Conservation (phyloP, 2,888 invertebrate genomes). For the Atethmia centrago region DNA sequence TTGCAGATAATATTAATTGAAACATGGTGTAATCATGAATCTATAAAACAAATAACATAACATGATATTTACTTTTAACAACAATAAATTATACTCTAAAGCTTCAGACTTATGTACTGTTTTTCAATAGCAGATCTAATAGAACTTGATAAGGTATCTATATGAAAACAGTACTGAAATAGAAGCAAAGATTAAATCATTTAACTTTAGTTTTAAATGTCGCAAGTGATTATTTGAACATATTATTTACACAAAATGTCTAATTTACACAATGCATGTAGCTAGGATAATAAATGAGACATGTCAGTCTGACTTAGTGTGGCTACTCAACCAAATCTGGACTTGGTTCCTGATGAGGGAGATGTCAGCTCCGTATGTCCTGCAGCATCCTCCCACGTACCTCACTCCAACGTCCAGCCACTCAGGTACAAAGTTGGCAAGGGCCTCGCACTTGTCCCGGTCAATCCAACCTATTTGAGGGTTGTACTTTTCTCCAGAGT, state of each 20-base stretch:
- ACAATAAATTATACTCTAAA: constrained; percentile 7
- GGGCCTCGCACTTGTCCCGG: constrained; percentile 91
- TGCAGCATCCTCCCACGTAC: constrained; percentile 97
- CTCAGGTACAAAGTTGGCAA: constrained; percentile 92
- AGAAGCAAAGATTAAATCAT: constrained; percentile 9
- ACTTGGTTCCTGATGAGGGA: constrained; percentile 88
- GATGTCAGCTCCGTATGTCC: constrained; percentile 95
- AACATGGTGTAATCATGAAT: neutral
- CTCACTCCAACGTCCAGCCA: constrained; percentile 95
- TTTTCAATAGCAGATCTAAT: constrained; percentile 18
- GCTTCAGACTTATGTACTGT: neutral
- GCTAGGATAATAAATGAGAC: neutral
- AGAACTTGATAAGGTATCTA: constrained; percentile 18
- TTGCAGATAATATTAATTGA: neutral
- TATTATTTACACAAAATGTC: constrained; percentile 11
- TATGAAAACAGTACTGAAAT: constrained; percentile 23
- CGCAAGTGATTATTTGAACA: constrained; percentile 10
- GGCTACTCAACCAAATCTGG: constrained; percentile 70
- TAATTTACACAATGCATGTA: neutral
- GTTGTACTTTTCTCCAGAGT: constrained; percentile 95
- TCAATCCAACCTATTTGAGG: constrained; percentile 92
- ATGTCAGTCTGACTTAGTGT: constrained; percentile 20
- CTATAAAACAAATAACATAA: neutral
- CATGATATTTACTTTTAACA: constrained; percentile 13
- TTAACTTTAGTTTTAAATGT: constrained; percentile 17